Percentiles rank a stretch among this genome's conserved stretches.
phyloP scores from a whole-genome alignment of 2,113 vertebrate species.

The Oreochromis aureus region DNA sequence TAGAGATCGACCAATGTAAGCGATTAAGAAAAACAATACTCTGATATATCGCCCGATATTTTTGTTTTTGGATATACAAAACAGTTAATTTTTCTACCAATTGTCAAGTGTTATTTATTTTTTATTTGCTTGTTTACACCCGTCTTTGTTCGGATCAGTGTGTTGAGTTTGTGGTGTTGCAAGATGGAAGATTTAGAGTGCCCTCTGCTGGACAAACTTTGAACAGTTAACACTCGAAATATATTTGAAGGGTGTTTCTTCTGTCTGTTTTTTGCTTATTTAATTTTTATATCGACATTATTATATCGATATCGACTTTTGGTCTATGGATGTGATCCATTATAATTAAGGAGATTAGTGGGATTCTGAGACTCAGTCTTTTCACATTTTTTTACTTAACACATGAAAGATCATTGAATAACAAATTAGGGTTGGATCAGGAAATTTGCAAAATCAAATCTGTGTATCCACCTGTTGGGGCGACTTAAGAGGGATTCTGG shows the following conservation, averaged over 20 bases:
- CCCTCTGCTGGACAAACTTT: no score
- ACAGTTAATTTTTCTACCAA: neutral
- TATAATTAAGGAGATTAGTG: neutral
- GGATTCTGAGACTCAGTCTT: neutral
- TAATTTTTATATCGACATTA: neutral
- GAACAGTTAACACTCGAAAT: neutral
- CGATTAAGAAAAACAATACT: neutral
- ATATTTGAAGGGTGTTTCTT: neutral
- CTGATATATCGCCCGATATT: neutral
- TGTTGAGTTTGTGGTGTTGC: neutral
- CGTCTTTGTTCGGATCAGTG: accelerated
- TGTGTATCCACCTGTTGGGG: neutral
- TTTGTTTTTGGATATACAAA: neutral
- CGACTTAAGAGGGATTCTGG: neutral
- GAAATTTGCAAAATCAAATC: neutral
- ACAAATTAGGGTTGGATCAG: neutral
- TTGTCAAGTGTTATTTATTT: neutral
- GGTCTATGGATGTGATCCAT: neutral
- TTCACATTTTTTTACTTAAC: neutral
- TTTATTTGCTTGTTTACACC: neutral
- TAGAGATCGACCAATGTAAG: neutral
- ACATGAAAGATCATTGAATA: neutral
- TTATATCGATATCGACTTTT: accelerated
- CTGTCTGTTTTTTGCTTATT: accelerated
- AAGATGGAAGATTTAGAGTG: neutral